Base-by-base conservation (phyloP, 2,797 vertebrate genomes). In the Cryptoblepharus egeriae region DNA sequence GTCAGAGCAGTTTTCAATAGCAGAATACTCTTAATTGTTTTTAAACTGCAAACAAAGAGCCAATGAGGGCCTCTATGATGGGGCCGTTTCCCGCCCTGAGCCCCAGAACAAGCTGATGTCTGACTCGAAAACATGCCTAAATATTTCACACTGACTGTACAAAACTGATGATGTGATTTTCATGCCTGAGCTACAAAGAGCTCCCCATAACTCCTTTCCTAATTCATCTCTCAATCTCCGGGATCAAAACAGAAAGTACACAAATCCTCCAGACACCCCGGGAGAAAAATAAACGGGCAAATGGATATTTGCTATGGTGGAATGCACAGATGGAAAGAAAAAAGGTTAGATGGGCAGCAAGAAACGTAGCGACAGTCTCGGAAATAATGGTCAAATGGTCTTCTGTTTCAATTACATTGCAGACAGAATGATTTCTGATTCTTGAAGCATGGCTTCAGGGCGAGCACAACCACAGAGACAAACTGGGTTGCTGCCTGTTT, bases 351-450 rank as follows among this genome's bases (percentile, higher is more conserved):
- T 22, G 7, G 16, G 57, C 35, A 39, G 15, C 57, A 35, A 37
- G 22, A 63, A 30, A 52, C 28, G 35, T 60, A 39, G 57, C 73
- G 8, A 61, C 58, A 76, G 16, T n/a, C 37, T 35, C 37, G 30
- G 37, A 45, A 76, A 45, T 30, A 76, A 61, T 61, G 35, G 39
- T 61, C 58, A 61, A n/a, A 22, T 24, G 35, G 37, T 39, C 37
- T 75, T 61, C 37, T 61, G 74, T 61, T 42, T 75, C 74, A 61
- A 22, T 61, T 75, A 61, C 18, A 61, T 11, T 75, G n/a, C 37
- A 61, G 57, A 26, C 37, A 42, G 75, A 45, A 58, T 64, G n/a
- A n/a, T 76, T 76, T 76, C 60, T 37, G 49, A 30, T 76, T 61
- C 30, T 39, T 9, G n/a, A 63, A 64, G 60, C 58, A 45, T 11